Evolutionary conservation across 1,140 invertebrate genomes (phyloP).

Genomic region (Acromyrmex heyeri): DNA sequence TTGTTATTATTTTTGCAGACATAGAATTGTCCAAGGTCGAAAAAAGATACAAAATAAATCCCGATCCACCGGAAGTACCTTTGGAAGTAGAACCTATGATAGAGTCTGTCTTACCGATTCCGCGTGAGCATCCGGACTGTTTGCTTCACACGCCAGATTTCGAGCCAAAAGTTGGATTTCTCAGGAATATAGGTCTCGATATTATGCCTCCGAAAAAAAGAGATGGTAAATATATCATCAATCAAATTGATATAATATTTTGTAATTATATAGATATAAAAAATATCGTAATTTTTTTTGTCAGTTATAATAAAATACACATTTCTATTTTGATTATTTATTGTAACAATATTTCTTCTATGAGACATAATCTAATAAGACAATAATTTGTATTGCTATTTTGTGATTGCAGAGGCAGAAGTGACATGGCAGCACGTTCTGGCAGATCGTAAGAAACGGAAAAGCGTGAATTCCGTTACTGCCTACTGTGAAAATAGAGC

Average conservation of each 20-base stretch:
- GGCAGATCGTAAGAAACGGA: conserved; percentile 85
- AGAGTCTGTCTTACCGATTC: conserved; percentile 83
- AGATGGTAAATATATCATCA: conserved; percentile 80
- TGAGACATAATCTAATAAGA: no score
- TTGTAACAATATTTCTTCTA: no score
- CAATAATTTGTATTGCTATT: no score
- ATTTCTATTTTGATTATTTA: background rate
- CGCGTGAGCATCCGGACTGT: conserved; percentile 83
- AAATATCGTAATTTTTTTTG: background rate
- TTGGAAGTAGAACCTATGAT: conserved; percentile 73
- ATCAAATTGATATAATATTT: background rate
- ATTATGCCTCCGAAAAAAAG: conserved; percentile 83
- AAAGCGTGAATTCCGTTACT: conserved; percentile 83
- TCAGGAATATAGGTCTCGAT: conserved; percentile 84
- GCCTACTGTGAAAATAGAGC: conserved; percentile 84
- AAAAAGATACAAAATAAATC: conserved; percentile 82
- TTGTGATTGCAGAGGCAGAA: conserved; percentile 83
- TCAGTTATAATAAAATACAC: background rate
- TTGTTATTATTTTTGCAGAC: conserved; percentile 72
- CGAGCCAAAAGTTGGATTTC: conserved; percentile 83
- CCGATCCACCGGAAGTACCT: conserved; percentile 81
- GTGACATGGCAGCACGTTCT: conserved; percentile 85
- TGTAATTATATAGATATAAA: background rate
- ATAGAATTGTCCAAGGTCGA: conserved; percentile 83
- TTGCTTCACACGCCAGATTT: conserved; percentile 83